These are phyloP conservation scores for Melitaea athalia DNA, from an alignment of 2,888 invertebrate genomes.

Conservation along the genomic window DNA sequence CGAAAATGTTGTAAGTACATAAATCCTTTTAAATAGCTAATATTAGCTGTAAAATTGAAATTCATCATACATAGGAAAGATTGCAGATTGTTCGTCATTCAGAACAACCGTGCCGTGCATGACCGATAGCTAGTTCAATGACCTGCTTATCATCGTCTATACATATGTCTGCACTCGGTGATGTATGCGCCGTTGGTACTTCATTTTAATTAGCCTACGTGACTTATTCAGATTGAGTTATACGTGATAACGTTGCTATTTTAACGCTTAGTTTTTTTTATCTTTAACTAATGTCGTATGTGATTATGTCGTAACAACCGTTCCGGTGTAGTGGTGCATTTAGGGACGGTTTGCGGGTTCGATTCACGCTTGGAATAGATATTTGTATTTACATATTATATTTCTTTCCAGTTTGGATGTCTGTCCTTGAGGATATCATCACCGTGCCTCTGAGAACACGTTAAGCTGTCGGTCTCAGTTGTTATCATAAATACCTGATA, in stretches of 20 bases:
- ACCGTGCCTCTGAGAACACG: too few species aligned
- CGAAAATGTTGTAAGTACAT: background rate
- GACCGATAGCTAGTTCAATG: slow-evolving; percentile 71
- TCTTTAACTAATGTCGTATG: too few species aligned
- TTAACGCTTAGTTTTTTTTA: slow-evolving; percentile 1
- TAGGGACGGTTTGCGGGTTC: too few species aligned
- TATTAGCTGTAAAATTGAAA: slow-evolving; percentile 40
- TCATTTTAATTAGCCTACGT: slow-evolving; percentile 19
- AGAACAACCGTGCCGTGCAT: slow-evolving; percentile 47
- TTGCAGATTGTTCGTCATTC: slow-evolving; percentile 40
- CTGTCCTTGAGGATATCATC: too few species aligned
- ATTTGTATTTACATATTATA: too few species aligned
- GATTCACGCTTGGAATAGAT: too few species aligned
- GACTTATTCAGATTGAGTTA: background rate
- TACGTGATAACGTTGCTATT: slow-evolving; percentile 15
- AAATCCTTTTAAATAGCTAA: slow-evolving; percentile 7
- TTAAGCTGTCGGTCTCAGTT: too few species aligned
- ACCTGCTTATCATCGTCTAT: slow-evolving; percentile 55
- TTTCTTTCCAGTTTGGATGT: too few species aligned
- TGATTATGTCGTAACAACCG: too few species aligned
- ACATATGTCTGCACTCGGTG: slow-evolving; percentile 42
- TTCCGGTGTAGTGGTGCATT: too few species aligned
- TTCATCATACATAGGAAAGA: slow-evolving; percentile 36
- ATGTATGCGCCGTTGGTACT: slow-evolving; percentile 8
- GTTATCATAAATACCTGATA: too few species aligned